phyloP scores from a whole-genome alignment of 2,888 invertebrate species.

The Diploptera punctata region DNA sequence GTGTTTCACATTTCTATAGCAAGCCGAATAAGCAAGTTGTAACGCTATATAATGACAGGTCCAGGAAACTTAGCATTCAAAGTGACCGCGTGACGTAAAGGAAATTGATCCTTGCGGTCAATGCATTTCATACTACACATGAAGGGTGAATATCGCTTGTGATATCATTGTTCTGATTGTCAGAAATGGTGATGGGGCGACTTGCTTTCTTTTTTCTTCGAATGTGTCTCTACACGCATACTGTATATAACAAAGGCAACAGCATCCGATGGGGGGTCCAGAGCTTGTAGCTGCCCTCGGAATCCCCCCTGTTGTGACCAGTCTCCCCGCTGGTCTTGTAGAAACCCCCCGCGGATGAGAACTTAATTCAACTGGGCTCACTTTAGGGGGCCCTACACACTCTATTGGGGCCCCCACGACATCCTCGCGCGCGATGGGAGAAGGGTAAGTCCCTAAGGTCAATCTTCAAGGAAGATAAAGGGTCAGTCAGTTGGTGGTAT shows the following conservation, averaged over 20 bases:
- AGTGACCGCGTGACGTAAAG: conserved; percentile 11
- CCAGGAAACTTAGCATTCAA: conserved; percentile 18
- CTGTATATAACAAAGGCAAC: conserved; percentile 26
- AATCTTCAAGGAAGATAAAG: background rate
- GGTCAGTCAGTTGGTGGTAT: conserved; percentile 7
- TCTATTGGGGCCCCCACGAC: background rate
- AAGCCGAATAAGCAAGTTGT: background rate
- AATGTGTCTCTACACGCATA: conserved; percentile 8
- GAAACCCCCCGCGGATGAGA: conserved; percentile 41
- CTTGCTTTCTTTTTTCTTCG: background rate
- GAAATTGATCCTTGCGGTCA: conserved; percentile 32
- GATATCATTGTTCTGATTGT: conserved; percentile 27
- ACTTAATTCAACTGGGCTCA: conserved; percentile 38
- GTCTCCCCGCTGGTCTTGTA: conserved; percentile 32
- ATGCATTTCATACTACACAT: background rate
- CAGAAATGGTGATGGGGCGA: conserved; percentile 8
- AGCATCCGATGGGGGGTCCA: conserved; percentile 34
- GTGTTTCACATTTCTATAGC: background rate
- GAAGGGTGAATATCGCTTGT: conserved; percentile 34
- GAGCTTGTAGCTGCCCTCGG: conserved; percentile 15
- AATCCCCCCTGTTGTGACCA: conserved; percentile 32
- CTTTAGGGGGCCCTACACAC: conserved; percentile 22
- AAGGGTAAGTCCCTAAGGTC: conserved; percentile 13
- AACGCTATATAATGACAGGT: conserved; percentile 25
- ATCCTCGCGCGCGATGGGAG: conserved; percentile 4